These are phyloP conservation scores for Psephotus haematonotus DNA, from an alignment of 2,113 vertebrate species.

Conservation along the genomic window DNA sequence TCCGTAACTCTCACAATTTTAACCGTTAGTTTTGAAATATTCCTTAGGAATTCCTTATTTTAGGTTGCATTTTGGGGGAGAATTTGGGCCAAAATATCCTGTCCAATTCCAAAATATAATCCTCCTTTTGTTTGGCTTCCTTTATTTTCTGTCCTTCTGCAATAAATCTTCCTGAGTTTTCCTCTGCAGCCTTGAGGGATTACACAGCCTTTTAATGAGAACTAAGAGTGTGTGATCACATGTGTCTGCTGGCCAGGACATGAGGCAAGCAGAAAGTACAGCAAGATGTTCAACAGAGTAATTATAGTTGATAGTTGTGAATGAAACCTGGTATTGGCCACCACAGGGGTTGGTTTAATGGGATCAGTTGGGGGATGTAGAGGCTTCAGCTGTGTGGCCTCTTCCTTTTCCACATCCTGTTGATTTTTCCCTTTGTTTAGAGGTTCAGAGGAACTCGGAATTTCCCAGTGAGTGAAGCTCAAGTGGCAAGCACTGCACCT, in stretches of 20 bases:
- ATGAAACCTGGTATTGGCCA: neutral
- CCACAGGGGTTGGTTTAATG: neutral
- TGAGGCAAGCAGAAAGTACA: neutral
- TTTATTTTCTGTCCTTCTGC: neutral
- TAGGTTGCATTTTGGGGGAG: neutral
- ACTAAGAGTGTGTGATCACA: neutral
- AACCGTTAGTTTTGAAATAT: neutral
- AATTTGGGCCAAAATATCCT: neutral
- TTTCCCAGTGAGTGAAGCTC: neutral
- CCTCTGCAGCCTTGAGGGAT: neutral
- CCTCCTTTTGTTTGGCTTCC: neutral
- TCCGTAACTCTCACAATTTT: neutral
- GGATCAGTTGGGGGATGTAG: neutral
- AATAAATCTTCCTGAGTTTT: neutral
- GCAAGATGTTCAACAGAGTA: neutral
- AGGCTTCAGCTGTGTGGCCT: neutral
- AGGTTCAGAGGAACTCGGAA: neutral
- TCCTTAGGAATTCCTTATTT: neutral
- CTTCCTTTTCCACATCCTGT: neutral
- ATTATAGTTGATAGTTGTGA: neutral
- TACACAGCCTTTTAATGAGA: neutral
- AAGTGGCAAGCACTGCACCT: neutral
- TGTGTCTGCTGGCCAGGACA: neutral
- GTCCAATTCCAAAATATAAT: neutral
- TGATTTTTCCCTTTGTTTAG: neutral